Evolutionary conservation across 2,113 vertebrate genomes (phyloP).

Genomic region (Tympanuchus pallidicinctus): DNA sequence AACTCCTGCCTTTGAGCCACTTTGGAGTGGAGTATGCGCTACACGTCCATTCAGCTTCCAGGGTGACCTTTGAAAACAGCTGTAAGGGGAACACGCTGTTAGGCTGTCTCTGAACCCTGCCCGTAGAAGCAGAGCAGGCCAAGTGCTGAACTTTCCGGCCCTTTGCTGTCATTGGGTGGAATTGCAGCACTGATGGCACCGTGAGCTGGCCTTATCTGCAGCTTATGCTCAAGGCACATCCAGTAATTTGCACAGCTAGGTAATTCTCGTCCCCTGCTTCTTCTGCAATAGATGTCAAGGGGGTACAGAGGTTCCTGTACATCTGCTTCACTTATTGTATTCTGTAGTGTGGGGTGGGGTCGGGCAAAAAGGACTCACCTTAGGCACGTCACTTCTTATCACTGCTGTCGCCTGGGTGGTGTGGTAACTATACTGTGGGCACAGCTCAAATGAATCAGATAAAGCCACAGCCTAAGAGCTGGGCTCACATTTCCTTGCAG

Average conservation of each 20-base stretch:
- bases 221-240: background rate
- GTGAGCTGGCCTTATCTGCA: background rate
- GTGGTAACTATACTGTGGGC: rapidly evolving
- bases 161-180: background rate
- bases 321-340: rapidly evolving
- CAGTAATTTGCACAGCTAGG: background rate
- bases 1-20: background rate
- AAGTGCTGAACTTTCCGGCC: background rate
- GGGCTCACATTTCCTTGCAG: background rate
- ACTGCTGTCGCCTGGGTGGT: background rate
- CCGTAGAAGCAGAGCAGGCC: rapidly evolving
- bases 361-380: background rate
- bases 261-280: background rate
- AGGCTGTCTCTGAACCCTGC: background rate
- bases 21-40: background rate
- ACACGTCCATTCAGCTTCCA: rapidly evolving
- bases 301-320: rapidly evolving
- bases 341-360: background rate
- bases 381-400: background rate
- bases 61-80: background rate
- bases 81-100: background rate
- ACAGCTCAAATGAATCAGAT: background rate
- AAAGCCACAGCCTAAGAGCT: background rate
- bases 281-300: background rate
- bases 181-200: background rate